A percentile compares a stretch with the other conserved stretches of the same genome.
These are phyloP conservation scores for Syngnathus rostellatus DNA, from an alignment of 2,797 vertebrate genomes.

Conservation along the genomic window DNA sequence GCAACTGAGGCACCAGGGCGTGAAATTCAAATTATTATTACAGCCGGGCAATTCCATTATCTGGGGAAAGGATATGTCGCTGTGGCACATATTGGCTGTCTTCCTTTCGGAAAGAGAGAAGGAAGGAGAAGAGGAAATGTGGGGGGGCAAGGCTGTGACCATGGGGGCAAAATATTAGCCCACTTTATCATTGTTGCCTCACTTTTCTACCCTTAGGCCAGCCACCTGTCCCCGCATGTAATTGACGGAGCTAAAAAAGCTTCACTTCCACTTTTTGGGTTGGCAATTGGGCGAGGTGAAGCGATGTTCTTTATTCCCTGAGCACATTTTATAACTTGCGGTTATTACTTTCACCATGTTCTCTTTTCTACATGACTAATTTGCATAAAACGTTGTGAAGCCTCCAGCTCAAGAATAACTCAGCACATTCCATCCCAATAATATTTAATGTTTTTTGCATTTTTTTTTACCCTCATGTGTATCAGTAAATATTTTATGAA, in stretches of 20 bases:
- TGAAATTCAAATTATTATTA: conserved; percentile 79
- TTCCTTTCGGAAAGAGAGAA: conserved; percentile 50
- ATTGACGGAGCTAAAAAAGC: conserved; percentile 22
- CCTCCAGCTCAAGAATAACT: neutral
- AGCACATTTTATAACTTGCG: conserved; percentile 1
- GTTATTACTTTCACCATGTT: neutral
- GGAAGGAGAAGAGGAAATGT: conserved; percentile 24
- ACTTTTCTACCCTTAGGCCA: conserved; percentile 19
- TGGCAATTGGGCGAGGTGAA: neutral
- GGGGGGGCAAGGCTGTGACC: conserved; percentile 38
- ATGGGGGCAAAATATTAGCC: conserved; percentile 42
- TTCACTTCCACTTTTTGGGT: conserved; percentile 13
- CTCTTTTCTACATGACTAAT: neutral
- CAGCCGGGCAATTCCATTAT: conserved; percentile 71
- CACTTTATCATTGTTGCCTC: conserved; percentile 44
- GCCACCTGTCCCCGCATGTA: neutral
- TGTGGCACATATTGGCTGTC: conserved; percentile 60
- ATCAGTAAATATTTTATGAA: no score
- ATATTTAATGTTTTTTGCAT: neutral
- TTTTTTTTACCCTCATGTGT: neutral
- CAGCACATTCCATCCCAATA: neutral
- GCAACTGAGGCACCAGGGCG: conserved; percentile 50
- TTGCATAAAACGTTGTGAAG: neutral
- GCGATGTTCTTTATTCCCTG: neutral
- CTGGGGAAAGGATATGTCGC: conserved; percentile 63